Evolutionary conservation across 1,140 invertebrate genomes (phyloP).

Genomic region (Caerostris extrusa): DNA sequence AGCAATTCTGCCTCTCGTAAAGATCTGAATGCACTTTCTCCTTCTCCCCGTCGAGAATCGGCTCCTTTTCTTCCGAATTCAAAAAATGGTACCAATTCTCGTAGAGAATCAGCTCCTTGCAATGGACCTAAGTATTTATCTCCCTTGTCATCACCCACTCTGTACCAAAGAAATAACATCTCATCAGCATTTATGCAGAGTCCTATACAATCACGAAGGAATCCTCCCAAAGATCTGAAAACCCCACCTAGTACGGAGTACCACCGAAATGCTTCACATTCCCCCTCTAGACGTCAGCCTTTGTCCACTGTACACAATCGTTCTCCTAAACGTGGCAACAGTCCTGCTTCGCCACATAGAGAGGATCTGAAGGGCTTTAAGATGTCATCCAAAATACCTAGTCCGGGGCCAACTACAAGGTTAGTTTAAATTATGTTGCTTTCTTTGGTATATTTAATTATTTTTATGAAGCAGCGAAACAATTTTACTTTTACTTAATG

Average conservation of each 20-base stretch:
- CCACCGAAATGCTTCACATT: conserved; percentile 44
- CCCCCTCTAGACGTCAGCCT: conserved; percentile 56
- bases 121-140: background rate
- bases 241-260: background rate
- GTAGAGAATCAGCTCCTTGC: conserved; percentile 30
- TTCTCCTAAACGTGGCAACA: conserved; percentile 61
- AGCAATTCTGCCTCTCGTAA: conserved; percentile 37
- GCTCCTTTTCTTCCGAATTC: conserved; percentile 2
- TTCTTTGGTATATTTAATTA: background rate
- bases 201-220: background rate
- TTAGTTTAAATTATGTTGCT: background rate
- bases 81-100: background rate
- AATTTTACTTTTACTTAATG: background rate
- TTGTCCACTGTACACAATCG: conserved; percentile 46
- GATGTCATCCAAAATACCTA: conserved; percentile 57
- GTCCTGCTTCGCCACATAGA: conserved; percentile 32
- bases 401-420: conserved; percentile 50
- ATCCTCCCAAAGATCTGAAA: background rate
- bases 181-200: conserved; percentile 5
- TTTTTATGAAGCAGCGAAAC: background rate
- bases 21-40: conserved; percentile 46
- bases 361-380: conserved; percentile 20
- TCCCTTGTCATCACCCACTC: conserved; percentile 16
- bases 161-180: conserved; percentile 25
- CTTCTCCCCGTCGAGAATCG: conserved; percentile 52